Evolutionary conservation across 2,888 invertebrate species (phyloP).

Genomic region (Acanthosoma haemorrhoidale): DNA sequence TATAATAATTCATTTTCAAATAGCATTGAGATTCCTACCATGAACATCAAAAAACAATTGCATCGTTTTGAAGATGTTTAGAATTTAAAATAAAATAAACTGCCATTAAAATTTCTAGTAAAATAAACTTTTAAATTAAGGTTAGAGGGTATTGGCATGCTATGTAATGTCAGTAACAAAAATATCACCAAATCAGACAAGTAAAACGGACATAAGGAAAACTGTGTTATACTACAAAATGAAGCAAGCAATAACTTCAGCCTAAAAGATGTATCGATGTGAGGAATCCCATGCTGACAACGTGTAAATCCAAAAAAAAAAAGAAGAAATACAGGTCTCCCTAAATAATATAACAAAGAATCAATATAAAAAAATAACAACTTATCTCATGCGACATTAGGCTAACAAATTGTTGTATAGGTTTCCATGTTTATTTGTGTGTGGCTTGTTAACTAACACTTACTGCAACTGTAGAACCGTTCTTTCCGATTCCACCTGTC

Average conservation of each 20-base stretch:
- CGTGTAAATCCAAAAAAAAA: constrained; percentile 4
- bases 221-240: background rate
- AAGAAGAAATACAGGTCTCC: constrained; percentile 42
- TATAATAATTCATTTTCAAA: too few species aligned
- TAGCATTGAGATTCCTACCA: background rate
- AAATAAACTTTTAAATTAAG: background rate
- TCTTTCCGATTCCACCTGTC: constrained; percentile 83
- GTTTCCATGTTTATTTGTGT: constrained; percentile 3
- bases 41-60: too few species aligned
- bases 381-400: constrained; percentile 17
- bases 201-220: background rate
- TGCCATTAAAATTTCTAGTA: background rate
- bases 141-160: background rate
- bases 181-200: background rate
- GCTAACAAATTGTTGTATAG: background rate
- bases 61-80: background rate
- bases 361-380: constrained; percentile 1
- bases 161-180: background rate
- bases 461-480: constrained; percentile 98
- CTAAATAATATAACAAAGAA: background rate
- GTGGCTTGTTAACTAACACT: constrained; percentile 49
- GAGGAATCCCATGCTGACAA: background rate
- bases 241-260: background rate
- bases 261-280: constrained; percentile 1
- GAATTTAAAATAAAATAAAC: background rate